phyloP scores from a whole-genome alignment of 2,888 invertebrate genomes.

The Cataglyphis albicans region DNA sequence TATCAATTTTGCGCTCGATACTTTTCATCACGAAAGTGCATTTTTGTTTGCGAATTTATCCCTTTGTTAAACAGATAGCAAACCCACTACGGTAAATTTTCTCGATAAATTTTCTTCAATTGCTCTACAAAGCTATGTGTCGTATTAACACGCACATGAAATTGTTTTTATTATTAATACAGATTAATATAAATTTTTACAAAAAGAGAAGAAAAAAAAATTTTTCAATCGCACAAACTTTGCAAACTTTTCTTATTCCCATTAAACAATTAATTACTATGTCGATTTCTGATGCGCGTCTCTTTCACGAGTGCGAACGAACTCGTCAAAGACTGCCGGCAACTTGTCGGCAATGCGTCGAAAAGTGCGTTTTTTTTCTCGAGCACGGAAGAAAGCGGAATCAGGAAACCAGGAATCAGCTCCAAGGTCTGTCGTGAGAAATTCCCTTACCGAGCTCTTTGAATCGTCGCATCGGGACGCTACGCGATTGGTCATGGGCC shows the following conservation, averaged over 20 bases:
- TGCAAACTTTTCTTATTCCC: not conserved
- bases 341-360: not conserved
- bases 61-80: not conserved
- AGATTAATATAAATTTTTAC: not conserved
- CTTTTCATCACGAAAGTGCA: not conserved
- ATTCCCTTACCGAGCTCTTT: not conserved
- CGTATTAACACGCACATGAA: not conserved
- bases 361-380: conserved; percentile 73
- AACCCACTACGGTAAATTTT: not conserved
- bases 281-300: too few relatives aligned
- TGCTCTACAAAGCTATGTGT: not conserved
- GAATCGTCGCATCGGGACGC: conserved; percentile 39
- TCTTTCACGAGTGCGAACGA: not conserved
- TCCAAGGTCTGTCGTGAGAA: conserved; percentile 64
- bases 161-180: not conserved
- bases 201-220: not conserved
- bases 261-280: not conserved
- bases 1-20: not conserved
- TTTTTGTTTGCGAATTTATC: not conserved
- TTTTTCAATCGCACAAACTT: not conserved
- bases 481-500: conserved; percentile 72
- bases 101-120: not conserved
- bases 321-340: not conserved
- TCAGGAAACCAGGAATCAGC: conserved; percentile 79
- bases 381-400: conserved; percentile 77